Evolutionary conservation across 2,113 vertebrate species (phyloP), one percentile per base, ranked within the genome.

Genomic region (Sisor rabdophorus): DNA sequence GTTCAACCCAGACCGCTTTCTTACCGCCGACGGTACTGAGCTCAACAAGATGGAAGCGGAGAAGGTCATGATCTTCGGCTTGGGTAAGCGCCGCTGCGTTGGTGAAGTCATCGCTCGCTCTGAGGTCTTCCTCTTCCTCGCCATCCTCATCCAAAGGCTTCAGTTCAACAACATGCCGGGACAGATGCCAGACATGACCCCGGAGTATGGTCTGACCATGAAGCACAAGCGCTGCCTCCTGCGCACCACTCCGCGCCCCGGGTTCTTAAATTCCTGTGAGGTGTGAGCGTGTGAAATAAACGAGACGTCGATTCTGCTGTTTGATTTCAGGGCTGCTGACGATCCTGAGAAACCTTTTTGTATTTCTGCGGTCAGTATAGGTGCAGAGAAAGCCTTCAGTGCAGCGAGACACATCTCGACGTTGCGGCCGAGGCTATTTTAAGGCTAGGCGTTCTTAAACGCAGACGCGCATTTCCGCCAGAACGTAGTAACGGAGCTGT

Each of bases 61-160:
- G 75, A 97, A 94, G 82, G 89, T 98, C 69, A 20, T 91, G 82
- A 0, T 73, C 0, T 99, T 99, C 0, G 94, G 97, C 8, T 13
- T 98, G 87, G 97, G 97, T 53, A 95, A 90, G 84, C 87, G 97
- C 1, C 93, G 91, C 11, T 99, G 97, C 86, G 81, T 97, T 0
- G 97, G 97, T 0, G 96, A 99, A 80, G 68, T 84, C 59, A 95
- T 99, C 0, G 96, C 88, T 13, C 91, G 93, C 11, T 85, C 88
- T 32, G 95, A 99, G 84, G 78, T 98, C 81, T 98, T 90, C 85
- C 94, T 98, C 30, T 98, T 99, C 85, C 78, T 98, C 86, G 88
- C 93, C 58, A 93, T 87, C 36, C 64, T 98, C 32, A 79, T 98
- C 76, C 97, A 98, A 84, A 92, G 86, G 80, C 74, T 98, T 76